These are phyloP conservation scores for Olivierus martensii DNA, from an alignment of 1,140 invertebrate genomes.

Conservation along the genomic window DNA sequence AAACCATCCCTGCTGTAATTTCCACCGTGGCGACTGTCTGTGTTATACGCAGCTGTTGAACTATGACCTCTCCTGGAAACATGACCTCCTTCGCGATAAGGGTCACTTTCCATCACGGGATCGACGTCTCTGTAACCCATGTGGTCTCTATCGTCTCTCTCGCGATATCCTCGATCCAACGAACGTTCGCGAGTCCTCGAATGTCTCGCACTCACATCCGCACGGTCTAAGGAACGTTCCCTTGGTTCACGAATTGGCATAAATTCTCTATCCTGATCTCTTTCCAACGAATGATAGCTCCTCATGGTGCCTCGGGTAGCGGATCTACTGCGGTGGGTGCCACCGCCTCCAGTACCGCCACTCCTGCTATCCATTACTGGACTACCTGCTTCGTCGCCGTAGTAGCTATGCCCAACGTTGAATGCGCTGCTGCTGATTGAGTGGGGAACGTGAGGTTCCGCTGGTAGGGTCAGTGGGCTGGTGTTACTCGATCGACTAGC, in stretches of 20 bases:
- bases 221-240: conserved; percentile 29
- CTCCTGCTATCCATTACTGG: conserved; percentile 45
- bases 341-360: conserved; percentile 30
- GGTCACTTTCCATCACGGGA: conserved; percentile 24
- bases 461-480: conserved; percentile 20
- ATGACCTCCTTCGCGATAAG: conserved; percentile 34
- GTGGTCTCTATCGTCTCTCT: conserved; percentile 10
- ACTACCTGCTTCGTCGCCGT: conserved; percentile 55
- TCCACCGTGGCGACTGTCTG: not conserved
- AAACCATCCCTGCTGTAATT: conserved; percentile 17
- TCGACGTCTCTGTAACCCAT: conserved; percentile 18
- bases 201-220: conserved; percentile 9
- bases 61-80: not conserved
- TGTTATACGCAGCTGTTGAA: not conserved
- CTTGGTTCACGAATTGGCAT: conserved; percentile 57
- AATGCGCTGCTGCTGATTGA: conserved; percentile 14
- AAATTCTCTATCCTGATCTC: conserved; percentile 59
- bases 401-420: conserved; percentile 23
- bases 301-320: conserved; percentile 36
- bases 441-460: conserved; percentile 11
- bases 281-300: conserved; percentile 57
- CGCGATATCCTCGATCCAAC: conserved; percentile 35
- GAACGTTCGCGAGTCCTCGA: conserved; percentile 26
- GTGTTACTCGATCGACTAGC: conserved; percentile 20
- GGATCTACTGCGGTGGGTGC: conserved; percentile 28